A percentile compares a stretch with the other conserved stretches of the same genome.
Evolutionary conservation across 2,888 invertebrate genomes (phyloP).

Genomic region (Sphaeridia pumilis): DNA sequence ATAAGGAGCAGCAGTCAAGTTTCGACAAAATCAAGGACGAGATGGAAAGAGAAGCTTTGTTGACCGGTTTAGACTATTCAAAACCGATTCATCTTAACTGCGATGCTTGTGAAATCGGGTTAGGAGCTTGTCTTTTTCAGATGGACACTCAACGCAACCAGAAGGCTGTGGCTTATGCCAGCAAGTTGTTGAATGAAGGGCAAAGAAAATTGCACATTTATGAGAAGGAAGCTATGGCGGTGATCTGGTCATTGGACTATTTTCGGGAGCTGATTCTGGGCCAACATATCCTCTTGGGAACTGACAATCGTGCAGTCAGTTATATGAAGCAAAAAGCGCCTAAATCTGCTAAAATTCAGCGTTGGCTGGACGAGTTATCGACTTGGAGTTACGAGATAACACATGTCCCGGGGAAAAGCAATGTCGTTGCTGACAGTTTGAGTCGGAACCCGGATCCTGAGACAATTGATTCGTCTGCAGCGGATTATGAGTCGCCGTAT

Average conservation of each 20-base stretch:
- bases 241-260: conserved; percentile 3
- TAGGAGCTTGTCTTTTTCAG: conserved; percentile 15
- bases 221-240: conserved; percentile 10
- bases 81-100: conserved; percentile 7
- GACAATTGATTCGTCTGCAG: background rate
- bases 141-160: conserved; percentile 1
- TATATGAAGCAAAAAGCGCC: background rate
- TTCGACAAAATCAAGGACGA: conserved; percentile 13
- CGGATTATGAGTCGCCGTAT: background rate
- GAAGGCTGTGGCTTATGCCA: conserved; percentile 3
- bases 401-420: background rate
- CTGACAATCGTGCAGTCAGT: conserved; percentile 5
- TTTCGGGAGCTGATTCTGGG: conserved; percentile 1
- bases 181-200: conserved; percentile 1
- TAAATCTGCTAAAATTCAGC: background rate
- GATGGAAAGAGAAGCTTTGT: conserved; percentile 6
- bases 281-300: conserved; percentile 2
- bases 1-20: background rate
- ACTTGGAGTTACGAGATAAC: background rate
- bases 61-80: conserved; percentile 14
- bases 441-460: background rate
- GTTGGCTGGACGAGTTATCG: conserved; percentile 2
- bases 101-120: conserved; percentile 13
- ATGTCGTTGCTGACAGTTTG: background rate
- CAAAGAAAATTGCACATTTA: background rate